Percentiles rank a stretch among this genome's conserved stretches.
Evolutionary conservation across 2,113 vertebrate species (phyloP).

Genomic region (Zonotrichia leucophrys): DNA sequence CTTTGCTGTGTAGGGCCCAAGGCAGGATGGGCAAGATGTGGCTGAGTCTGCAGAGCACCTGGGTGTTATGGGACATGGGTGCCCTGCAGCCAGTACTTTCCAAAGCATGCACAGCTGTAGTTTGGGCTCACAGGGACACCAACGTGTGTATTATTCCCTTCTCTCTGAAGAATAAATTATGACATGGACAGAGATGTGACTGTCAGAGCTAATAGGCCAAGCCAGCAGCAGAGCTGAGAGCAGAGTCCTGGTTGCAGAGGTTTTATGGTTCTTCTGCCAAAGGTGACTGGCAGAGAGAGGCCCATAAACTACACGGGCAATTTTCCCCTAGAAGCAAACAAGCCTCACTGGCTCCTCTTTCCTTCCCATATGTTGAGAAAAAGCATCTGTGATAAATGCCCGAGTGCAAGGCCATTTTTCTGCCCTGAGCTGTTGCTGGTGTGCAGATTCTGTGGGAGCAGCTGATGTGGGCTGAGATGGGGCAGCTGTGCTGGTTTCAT

Average conservation of each 20-base stretch:
- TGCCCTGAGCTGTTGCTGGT: background rate
- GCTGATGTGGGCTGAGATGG: background rate
- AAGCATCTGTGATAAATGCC: constrained; percentile 4
- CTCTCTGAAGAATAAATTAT: background rate
- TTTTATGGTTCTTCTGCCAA: constrained; percentile 6
- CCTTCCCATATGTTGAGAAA: constrained; percentile 27
- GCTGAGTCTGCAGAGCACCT: background rate
- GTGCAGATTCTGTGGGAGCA: background rate
- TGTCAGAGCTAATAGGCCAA: background rate
- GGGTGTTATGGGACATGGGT: background rate
- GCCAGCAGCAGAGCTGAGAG: constrained; percentile 13
- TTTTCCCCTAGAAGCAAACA: constrained; percentile 42
- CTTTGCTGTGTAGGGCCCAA: background rate
- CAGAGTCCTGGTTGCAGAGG: background rate
- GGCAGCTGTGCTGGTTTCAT: background rate
- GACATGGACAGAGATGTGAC: background rate
- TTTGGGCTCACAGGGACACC: background rate
- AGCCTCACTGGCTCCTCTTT: background rate
- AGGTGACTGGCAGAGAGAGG: background rate
- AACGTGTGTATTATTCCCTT: background rate
- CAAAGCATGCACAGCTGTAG: background rate
- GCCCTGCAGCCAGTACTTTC: background rate
- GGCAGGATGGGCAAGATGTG: background rate
- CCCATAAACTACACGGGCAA: background rate
- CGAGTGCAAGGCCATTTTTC: background rate